Base-by-base conservation (phyloP, 2,888 invertebrate genomes). In the Stenolophus ochropezus region DNA sequence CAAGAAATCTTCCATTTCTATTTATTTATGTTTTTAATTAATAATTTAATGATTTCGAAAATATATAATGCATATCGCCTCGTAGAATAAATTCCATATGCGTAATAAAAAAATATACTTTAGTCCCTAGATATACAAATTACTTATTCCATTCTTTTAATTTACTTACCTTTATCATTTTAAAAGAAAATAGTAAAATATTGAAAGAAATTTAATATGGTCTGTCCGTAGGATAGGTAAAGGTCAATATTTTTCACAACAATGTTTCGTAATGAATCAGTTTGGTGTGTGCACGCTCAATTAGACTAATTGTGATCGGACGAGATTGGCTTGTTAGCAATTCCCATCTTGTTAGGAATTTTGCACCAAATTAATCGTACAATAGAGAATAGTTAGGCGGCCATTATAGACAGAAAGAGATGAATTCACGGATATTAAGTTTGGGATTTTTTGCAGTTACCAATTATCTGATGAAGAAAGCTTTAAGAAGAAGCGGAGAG, bases 261-360 rank as follows among this genome's bases (percentile, higher is more conserved):
- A 61, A 61, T 61, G 61, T 25, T 25, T 61, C 23, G 25, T 61
- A 61, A 61, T 61, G 25, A 61, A n/a, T n/a, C n/a, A 23, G 61
- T 61, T 27, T 61, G 61, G 20, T 56, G 20, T 56, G 18, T 25
- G 23, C n/a, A 3, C 61, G 61, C 25, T 61, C 61, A 77, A 77
- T 77, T 77, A 78, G 47, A 65, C 49, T 65, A 78, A 78, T 61
- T 78, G 42, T 61, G 49, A 49, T 78, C 49, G 61, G 33, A 27
- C 42, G 20, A n/a, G 56, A 78, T 78, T 78, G 78, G 47, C 78
- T 58, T 61, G 78, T 78, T 78, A 78, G 78, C 49, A 58, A 75
- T 23, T 53, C 76, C 42, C 25, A 27, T 77, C 78, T 78, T 78
- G 78, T 78, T 78, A 53, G 11, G 53, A 74, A 74, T 74, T 49